A percentile compares a stretch with the other conserved stretches of the same genome.
Conservation (phyloP, 2,888 invertebrate species). For the Ornithoptera priamus region DNA sequence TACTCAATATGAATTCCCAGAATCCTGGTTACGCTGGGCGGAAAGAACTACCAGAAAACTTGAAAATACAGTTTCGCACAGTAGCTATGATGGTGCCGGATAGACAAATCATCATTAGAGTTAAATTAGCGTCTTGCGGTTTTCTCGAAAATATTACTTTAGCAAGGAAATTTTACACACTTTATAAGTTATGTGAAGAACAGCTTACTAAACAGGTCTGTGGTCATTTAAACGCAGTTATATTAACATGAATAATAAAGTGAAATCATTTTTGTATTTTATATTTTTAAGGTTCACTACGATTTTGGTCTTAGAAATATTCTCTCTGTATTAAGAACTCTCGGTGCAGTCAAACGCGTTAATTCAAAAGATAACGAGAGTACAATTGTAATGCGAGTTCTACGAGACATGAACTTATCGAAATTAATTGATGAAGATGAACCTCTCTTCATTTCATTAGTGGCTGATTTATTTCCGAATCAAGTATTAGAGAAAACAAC, state of each 20-base stretch:
- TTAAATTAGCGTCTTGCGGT: constrained; percentile 97
- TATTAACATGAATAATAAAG: not conserved
- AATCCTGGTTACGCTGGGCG: constrained; percentile 98
- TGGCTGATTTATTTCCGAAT: constrained; percentile 97
- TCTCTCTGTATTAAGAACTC: constrained; percentile 93
- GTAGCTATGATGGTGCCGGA: constrained; percentile 99
- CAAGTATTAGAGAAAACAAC: constrained; percentile 94
- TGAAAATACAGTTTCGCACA: constrained; percentile 98
- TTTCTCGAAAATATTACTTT: constrained; percentile 97
- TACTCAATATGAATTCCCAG: constrained; percentile 64
- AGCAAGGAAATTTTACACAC: constrained; percentile 96
- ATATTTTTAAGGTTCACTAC: constrained; percentile 88
- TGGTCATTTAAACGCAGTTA: not conserved
- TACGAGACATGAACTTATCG: constrained; percentile 98
- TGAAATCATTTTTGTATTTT: not conserved
- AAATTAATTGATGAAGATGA: constrained; percentile 98
- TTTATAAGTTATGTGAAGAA: constrained; percentile 98
- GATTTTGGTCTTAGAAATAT: constrained; percentile 98
- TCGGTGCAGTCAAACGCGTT: constrained; percentile 94
- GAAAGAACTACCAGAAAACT: constrained; percentile 97
- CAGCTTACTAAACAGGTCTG: constrained; percentile 95
- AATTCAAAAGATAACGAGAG: constrained; percentile 96
- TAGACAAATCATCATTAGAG: constrained; percentile 97
- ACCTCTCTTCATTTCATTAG: constrained; percentile 97
- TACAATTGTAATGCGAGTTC: constrained; percentile 97